Base-by-base conservation (phyloP, 2,113 vertebrate genomes). In the Rhinopomastus cyanomelas region DNA sequence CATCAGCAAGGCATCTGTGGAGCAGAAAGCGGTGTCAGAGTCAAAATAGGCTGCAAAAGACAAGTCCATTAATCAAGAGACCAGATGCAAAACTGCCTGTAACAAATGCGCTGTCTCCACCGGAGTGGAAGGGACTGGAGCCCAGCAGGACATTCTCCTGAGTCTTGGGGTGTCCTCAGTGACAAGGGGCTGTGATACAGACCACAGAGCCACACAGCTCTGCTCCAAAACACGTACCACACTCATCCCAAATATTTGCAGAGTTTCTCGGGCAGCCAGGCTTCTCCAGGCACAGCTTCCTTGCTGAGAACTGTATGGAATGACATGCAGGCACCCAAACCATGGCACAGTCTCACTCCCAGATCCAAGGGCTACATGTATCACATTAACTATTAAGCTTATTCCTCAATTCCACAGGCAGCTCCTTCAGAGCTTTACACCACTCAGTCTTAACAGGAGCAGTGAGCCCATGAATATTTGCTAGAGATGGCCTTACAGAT, bases 1-100 rank as follows among this genome's bases (percentile, higher is more conserved):
- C 86, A 95, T 96, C 96, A 96, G 95, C 94, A 93, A 95, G 88
- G 94, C 95, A 94, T 92, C 95, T 95, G 96, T 42, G 76, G 91
- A 97, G 91, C 96, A 77, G 96, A 94, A 87, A 94, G 94, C 57
- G 49, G 75, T 69, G 88, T 93, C 65, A 87, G 68, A 94, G 92
- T 92, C 96, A 93, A 96, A 96, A 94, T 86, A 95, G 95, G 91
- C 93, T 95, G 89, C 86, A 94, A 96, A 36, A 95, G 94, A 93
- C 94, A 95, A 95, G 93, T 87, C 72, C 95, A 95, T 96, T 96
- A 96, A 96, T 96, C 95, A 96, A 87, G 87, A 90, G 84, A 91
- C 75, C 94, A 96, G 91, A 95, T 93, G 93, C 59, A 94, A 82
- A 84, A 92, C 65, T 91, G 93, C 84, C 92, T 95, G 84, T 87